Conservation (phyloP, 2,113 vertebrate genomes). For the Bubo scandiacus region DNA sequence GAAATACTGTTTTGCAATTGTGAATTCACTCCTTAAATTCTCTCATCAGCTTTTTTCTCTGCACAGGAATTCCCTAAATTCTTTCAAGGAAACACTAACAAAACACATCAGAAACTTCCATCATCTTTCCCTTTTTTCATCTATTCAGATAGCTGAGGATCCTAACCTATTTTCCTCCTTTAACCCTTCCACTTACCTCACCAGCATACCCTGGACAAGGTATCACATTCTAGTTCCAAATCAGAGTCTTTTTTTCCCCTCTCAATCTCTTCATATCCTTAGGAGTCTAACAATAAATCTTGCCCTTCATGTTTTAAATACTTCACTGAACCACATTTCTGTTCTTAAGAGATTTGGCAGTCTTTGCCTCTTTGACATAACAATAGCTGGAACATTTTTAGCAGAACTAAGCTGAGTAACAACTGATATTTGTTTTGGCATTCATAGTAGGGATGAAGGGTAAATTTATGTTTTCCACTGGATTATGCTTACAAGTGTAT, state of each 20-base stretch:
- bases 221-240: background rate
- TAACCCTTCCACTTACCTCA: background rate
- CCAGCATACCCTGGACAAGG: background rate
- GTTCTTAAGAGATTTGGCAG: constrained; percentile 27
- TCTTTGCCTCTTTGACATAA: constrained; percentile 32
- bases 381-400: constrained; percentile 49
- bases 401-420: constrained; percentile 22
- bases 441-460: background rate
- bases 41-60: background rate
- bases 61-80: background rate
- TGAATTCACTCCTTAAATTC: background rate
- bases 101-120: background rate
- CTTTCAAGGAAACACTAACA: constrained; percentile 10
- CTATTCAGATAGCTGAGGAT: background rate
- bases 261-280: background rate
- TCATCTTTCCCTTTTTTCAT: background rate
- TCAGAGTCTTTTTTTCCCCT: background rate
- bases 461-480: constrained; percentile 1
- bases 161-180: background rate
- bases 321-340: constrained; percentile 30
- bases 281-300: constrained; percentile 32
- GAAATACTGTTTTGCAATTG: background rate
- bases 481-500: background rate
- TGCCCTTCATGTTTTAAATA: constrained; percentile 31
- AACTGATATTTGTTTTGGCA: constrained; percentile 46